Percentiles rank a stretch among this genome's conserved stretches.
phyloP scores from a whole-genome alignment of 1,140 invertebrate genomes.

The Leguminivora glycinivorella region DNA sequence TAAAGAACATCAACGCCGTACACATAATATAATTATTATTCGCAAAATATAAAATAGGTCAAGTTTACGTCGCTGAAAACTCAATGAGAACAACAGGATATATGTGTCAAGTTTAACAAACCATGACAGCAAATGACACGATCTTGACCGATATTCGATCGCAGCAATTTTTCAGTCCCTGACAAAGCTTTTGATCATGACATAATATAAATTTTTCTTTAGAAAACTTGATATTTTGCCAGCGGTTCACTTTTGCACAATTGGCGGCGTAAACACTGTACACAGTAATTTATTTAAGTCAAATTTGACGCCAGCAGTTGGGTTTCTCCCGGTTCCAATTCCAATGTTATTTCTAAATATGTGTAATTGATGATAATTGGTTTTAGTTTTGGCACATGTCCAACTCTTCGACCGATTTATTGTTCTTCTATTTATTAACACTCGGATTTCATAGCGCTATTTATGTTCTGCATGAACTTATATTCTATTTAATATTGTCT shows the following conservation, averaged over 20 bases:
- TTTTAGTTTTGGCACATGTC: background rate
- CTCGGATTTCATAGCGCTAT: background rate
- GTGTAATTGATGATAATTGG: background rate
- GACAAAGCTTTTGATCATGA: background rate
- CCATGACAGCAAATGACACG: background rate
- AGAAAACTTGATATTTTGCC: no score
- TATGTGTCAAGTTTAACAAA: background rate
- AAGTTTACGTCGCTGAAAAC: background rate
- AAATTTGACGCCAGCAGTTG: background rate
- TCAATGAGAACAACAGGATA: background rate
- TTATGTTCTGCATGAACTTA: background rate
- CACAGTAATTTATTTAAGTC: background rate
- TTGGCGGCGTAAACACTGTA: background rate
- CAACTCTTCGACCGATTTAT: slow-evolving; percentile 17
- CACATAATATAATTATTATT: background rate
- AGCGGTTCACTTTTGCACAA: no score
- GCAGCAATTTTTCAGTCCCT: background rate
- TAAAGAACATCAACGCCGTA: background rate
- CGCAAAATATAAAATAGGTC: background rate
- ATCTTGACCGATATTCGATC: background rate
- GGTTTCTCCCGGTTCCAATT: background rate
- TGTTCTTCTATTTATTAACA: slow-evolving; percentile 7
- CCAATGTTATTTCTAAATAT: background rate
- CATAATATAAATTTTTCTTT: no score
- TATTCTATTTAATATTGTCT: no score